Evolutionary conservation across 2,113 vertebrate genomes (phyloP).

Genomic region (Microtus richardsoni): DNA sequence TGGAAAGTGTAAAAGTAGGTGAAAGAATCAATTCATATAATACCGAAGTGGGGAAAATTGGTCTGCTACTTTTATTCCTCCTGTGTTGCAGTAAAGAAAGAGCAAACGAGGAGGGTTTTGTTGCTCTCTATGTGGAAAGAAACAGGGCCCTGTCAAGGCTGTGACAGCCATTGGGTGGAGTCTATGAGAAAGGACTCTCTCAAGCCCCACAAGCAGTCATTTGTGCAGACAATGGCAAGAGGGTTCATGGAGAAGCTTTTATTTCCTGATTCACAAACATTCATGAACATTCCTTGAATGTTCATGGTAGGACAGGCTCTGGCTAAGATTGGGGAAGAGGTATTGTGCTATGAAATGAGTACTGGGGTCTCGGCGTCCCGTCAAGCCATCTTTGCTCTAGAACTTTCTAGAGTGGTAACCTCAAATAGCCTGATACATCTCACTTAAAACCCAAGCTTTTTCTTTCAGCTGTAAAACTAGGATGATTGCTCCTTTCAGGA

Average conservation of each 20-base stretch:
- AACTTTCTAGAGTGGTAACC: not conserved
- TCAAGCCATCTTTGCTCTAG: not conserved
- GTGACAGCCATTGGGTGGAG: not conserved
- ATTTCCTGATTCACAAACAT: not conserved
- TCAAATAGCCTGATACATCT: not conserved
- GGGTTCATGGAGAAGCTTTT: not conserved
- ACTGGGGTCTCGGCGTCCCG: not conserved
- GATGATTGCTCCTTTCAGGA: constrained; percentile 20
- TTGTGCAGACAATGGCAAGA: not conserved
- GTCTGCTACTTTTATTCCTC: not conserved
- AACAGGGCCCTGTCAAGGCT: not conserved
- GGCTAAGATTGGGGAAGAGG: not conserved
- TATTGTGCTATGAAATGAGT: not conserved
- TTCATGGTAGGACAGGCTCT: not conserved
- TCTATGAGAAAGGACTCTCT: not conserved
- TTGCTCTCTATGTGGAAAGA: not conserved
- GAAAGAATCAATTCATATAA: not conserved
- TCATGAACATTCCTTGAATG: not conserved
- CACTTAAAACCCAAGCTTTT: not conserved
- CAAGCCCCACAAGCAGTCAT: not conserved
- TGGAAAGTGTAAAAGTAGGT: not conserved
- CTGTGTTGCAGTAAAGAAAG: not conserved
- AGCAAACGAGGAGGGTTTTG: not conserved
- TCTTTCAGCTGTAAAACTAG: not conserved
- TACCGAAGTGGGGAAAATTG: not conserved